A percentile compares a stretch with the other conserved stretches of the same genome.
phyloP scores from a whole-genome alignment of 2,888 invertebrate genomes.

The Fragum whitleyi region DNA sequence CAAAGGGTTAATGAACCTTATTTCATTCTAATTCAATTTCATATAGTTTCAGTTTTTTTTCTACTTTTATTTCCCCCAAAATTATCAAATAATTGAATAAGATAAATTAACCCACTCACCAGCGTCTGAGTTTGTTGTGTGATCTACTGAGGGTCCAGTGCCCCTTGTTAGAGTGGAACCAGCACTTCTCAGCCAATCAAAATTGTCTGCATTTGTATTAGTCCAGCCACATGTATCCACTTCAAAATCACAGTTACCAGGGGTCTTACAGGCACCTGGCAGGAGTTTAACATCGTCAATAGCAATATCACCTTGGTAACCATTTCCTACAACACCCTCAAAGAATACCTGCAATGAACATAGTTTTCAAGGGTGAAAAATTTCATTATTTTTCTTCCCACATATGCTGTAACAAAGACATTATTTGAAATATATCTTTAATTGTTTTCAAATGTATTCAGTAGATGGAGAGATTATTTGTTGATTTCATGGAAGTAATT shows the following conservation, averaged over 20 bases:
- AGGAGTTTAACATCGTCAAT: slow-evolving; percentile 79
- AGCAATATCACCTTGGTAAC: slow-evolving; percentile 78
- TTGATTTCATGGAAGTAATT: too few species aligned
- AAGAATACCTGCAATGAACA: slow-evolving; percentile 74
- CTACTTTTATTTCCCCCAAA: too few species aligned
- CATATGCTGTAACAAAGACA: too few species aligned
- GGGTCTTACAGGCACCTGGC: slow-evolving; percentile 74
- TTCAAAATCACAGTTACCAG: slow-evolving; percentile 82
- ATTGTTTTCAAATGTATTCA: too few species aligned
- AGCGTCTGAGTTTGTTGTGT: slow-evolving; percentile 76
- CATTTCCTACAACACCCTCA: slow-evolving; percentile 75
- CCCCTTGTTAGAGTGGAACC: slow-evolving; percentile 72
- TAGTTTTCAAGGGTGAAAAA: too few species aligned
- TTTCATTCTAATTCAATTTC: too few species aligned
- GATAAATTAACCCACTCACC: slow-evolving; percentile 60
- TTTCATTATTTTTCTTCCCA: too few species aligned
- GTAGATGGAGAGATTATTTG: too few species aligned
- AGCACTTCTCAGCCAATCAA: slow-evolving; percentile 81
- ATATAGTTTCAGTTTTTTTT: too few species aligned
- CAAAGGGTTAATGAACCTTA: too few species aligned
- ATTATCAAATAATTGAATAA: too few species aligned
- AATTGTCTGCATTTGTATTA: slow-evolving; percentile 74
- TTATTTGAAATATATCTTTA: too few species aligned
- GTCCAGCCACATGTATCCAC: slow-evolving; percentile 78
- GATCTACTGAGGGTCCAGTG: slow-evolving; percentile 80